Percentiles rank a stretch among this genome's conserved stretches.
phyloP scores from a whole-genome alignment of 2,888 invertebrate genomes.

The Galerucella nymphaeae region DNA sequence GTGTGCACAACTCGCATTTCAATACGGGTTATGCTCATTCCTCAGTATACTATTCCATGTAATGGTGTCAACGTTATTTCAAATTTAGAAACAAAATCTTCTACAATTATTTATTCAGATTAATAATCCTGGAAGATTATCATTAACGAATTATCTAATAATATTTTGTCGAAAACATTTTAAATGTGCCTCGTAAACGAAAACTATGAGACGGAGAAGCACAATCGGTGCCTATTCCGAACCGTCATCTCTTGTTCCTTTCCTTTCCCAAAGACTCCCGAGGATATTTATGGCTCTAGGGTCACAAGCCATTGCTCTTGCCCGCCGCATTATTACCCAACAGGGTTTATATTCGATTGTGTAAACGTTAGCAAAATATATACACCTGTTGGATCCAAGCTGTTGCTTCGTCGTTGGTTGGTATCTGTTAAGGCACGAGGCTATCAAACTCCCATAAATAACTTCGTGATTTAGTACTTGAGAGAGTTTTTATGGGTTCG shows the following conservation, averaged over 20 bases:
- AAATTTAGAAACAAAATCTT: no score
- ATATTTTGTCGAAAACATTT: not conserved
- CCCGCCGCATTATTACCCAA: slow-evolving; percentile 65
- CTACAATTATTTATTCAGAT: no score
- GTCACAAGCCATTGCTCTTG: slow-evolving; percentile 66
- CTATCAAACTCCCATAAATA: slow-evolving; percentile 44
- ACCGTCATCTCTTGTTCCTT: slow-evolving; percentile 33
- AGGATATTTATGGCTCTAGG: slow-evolving; percentile 66
- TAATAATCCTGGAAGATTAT: no score
- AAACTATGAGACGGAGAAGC: slow-evolving; percentile 23
- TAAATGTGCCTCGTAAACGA: slow-evolving; percentile 1
- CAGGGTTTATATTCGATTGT: slow-evolving; percentile 65
- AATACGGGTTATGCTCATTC: no score
- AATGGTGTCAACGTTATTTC: no score
- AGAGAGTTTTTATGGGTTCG: not conserved
- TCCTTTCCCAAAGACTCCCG: slow-evolving; percentile 59
- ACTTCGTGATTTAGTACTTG: slow-evolving; percentile 18
- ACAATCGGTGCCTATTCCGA: slow-evolving; percentile 15
- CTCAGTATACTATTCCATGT: no score
- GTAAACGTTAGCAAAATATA: slow-evolving; percentile 64
- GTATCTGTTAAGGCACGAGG: slow-evolving; percentile 32
- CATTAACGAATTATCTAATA: no score
- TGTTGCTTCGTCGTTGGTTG: slow-evolving; percentile 48
- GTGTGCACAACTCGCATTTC: no score
- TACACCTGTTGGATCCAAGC: slow-evolving; percentile 65